Evolutionary conservation across 2,888 invertebrate species (phyloP).

Genomic region (Leptinotarsa rubiginosa): DNA sequence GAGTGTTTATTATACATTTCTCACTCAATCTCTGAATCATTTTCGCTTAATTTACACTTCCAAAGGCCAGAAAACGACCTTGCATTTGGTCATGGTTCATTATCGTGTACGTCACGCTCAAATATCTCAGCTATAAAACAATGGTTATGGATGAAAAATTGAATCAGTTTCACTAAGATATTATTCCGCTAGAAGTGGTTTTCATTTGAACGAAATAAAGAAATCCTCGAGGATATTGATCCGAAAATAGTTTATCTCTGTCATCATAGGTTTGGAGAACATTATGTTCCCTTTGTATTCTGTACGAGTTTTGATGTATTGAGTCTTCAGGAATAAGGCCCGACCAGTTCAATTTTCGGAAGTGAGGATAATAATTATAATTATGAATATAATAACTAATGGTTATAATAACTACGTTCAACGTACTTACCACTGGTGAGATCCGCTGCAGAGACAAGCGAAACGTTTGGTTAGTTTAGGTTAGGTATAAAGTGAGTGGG

Average conservation of each 20-base stretch:
- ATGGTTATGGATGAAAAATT: neutral
- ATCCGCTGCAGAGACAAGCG: no score
- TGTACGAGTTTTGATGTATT: no score
- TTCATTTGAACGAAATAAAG: neutral
- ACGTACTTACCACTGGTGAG: no score
- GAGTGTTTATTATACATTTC: conserved; percentile 31
- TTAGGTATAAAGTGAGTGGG: no score
- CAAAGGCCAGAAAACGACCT: conserved; percentile 38
- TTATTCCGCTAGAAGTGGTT: neutral
- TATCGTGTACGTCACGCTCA: conserved; percentile 19
- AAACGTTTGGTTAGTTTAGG: no score
- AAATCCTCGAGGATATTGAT: neutral
- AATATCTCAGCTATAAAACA: neutral
- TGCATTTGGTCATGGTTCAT: conserved; percentile 35
- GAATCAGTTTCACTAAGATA: neutral
- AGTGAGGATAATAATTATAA: no score
- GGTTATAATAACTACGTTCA: no score
- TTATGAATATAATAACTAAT: no score
- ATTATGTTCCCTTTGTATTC: no score
- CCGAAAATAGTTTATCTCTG: neutral
- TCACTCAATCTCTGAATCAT: conserved; percentile 27
- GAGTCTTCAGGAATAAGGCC: no score
- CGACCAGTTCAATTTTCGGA: no score
- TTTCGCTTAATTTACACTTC: conserved; percentile 33
- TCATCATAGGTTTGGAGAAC: no score